phyloP scores from a whole-genome alignment of 2,888 invertebrate genomes.

The Parasteatoda lunata region DNA sequence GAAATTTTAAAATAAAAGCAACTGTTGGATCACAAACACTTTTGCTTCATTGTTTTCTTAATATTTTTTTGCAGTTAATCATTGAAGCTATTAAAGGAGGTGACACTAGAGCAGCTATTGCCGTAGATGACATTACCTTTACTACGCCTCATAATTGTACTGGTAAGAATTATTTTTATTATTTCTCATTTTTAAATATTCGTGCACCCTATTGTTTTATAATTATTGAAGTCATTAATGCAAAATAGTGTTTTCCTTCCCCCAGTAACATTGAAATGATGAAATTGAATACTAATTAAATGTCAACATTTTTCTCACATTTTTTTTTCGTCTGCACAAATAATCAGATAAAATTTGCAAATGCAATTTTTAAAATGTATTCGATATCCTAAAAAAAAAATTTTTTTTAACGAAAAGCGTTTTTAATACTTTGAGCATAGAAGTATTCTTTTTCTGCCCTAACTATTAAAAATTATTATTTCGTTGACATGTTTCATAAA shows the following conservation, averaged over 20 bases:
- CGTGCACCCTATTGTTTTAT: not conserved
- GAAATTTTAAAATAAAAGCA: not conserved
- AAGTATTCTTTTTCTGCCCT: no score
- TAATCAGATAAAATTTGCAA: no score
- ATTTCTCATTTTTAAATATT: not conserved
- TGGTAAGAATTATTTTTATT: conserved; percentile 20
- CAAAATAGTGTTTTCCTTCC: no score
- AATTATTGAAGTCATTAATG: not conserved
- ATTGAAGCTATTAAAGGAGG: conserved; percentile 79
- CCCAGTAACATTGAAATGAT: not conserved
- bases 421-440: no score
- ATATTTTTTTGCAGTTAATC: conserved; percentile 74
- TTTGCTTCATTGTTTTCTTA: not conserved
- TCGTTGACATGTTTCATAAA: no score
- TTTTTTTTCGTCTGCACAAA: no score
- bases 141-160: conserved; percentile 62
- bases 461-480: no score
- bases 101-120: conserved; percentile 75
- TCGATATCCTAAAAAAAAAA: no score
- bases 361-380: no score
- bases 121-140: conserved; percentile 78
- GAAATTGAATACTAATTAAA: not conserved
- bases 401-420: no score
- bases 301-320: no score
- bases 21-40: not conserved